Base-by-base conservation (phyloP, 1,140 invertebrate genomes). In the Rhyacophila brunnea region DNA sequence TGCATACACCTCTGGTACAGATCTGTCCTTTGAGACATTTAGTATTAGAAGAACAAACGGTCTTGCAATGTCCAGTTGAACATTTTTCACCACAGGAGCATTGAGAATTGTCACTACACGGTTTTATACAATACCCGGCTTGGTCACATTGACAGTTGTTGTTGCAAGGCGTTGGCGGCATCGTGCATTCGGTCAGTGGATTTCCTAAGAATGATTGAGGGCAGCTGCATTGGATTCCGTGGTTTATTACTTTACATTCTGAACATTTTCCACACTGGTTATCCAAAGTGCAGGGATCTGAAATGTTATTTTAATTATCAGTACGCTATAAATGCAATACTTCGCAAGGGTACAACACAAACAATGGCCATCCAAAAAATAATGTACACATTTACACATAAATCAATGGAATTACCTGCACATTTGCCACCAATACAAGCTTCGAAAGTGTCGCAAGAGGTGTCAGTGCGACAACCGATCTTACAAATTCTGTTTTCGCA, bases 401-500 rank as follows among this genome's bases (percentile, higher is more conserved):
- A n/a, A n/a, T n/a, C n/a, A n/a, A n/a, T n/a, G n/a, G n/a, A 70
- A 66, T 75, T 77, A 88, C 86, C 84, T 83, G 81, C 85, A 68
- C 92, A 94, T 72, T 90, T 85, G 66, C 90, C 89, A 64, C 90
- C 86, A 20, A 93, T 81, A 70, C 92, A 95, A 1, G 91, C 86
- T 70, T 91, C 81, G 49, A 87, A 75, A 54, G 72, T 76, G 1
- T 84, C 75, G 69, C 93, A 95, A 9, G 86, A 83, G n/a, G 85
- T 83, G 70, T 93, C 92, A 69, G 83, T 90, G 32, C 91, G 81
- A 69, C 92, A 95, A 13, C 92, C 92, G 64, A 87, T 82, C 60
- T 91, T 85, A 70, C 93, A 96, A 57, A 94, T 79, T 61, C 92
- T 83, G 65, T 90, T 92, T 69, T 90, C 86, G 69, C 93, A 96